Evolutionary conservation across 2,797 vertebrate genomes (phyloP), one percentile per base, ranked within the genome.

Genomic region (Lithobates pipiens): DNA sequence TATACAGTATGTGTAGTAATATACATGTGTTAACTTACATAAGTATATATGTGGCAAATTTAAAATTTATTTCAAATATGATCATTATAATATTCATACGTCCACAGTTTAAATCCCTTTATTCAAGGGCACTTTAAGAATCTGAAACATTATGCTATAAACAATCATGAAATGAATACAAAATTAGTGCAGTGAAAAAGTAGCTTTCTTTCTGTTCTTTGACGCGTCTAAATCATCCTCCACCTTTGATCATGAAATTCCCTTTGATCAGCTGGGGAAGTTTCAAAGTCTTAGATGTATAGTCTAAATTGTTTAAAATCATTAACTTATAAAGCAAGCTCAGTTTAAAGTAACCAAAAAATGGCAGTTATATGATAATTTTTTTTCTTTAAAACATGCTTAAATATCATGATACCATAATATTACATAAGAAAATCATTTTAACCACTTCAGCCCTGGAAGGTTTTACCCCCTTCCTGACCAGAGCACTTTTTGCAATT

Each of bases 251-350:
- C 85, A 86, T 83, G 80, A 86, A 78, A 86, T 86, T 86, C 85
- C 42, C 85, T 86, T 86, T 86, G 85, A 86, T 86, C 85, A 86
- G 80, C 80, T 69, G 70, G 63, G 80, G 80, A 86, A 83, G 80
- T 83, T 79, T 86, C 80, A 79, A 77, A 86, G 80, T 83, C 85
- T 83, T 86, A 86, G 80, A 86, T 86, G 85, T 86, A 79, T 86
- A 86, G 85, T 86, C 85, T 86, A 86, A 86, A 86, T 86, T 86
- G 85, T 83, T 86, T 86, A 86, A 86, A 86, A 86, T 86, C 85
- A 86, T 86, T 83, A 86, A 83, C 69, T 67, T 83, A 83, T 78
- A 86, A 86, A 83, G 76, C 76, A 44, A 78, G 76, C 63, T 65
- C 54, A 50, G 39, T 83, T 54, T 86, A 73, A 77, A 77, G 44